Base-by-base conservation (phyloP, 2,797 vertebrate species). In the Sebastes nivosus region DNA sequence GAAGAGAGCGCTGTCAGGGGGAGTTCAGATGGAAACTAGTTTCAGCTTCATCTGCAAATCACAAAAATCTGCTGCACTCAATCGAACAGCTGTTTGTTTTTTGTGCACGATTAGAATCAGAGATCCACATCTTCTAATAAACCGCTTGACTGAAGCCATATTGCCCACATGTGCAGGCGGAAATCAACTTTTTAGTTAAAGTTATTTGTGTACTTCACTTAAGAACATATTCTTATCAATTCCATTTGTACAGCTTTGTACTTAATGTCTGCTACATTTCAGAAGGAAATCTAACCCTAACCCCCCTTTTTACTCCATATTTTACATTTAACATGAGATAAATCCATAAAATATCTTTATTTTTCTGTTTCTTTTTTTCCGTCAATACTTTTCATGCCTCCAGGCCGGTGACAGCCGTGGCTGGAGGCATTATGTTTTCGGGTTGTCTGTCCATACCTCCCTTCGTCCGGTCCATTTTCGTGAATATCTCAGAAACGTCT, bases 1-100 rank as follows among this genome's bases (percentile, higher is more conserved):
- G 67, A 72, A 67, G 69, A 25, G 70, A 55, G 81, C 64, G 79
- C 78, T 29, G 85, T 87, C 72, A 54, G 78, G 11, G 61, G 72
- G 78, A 77, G 65, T 73, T 38, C 89, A 88, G 83, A 90, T 87
- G 90, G 91, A 92, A 92, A 93, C 65, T 66, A 63, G 67, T 75
- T 81, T 60, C 77, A 18, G 70, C 77, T 38, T 38, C 73, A 81
- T 86, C 77, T 59, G 73, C 87, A 93, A 92, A 84, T 89, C 89
- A 80, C 77, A 50, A 64, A 64, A 85, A 74, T 87, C 84, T 77
- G 85, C 88, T 69, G 77, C 72, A 11, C 72, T 75, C 71, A 20
- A 22, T 84, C 16, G 12, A 87, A 86, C 83, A 90, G 87, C 80
- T 90, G 86, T 70, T 85, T 20, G 70, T 29, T 84, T 73, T 86